phyloP scores from a whole-genome alignment of 2,113 vertebrate species.

The Actenoides lindsayi region DNA sequence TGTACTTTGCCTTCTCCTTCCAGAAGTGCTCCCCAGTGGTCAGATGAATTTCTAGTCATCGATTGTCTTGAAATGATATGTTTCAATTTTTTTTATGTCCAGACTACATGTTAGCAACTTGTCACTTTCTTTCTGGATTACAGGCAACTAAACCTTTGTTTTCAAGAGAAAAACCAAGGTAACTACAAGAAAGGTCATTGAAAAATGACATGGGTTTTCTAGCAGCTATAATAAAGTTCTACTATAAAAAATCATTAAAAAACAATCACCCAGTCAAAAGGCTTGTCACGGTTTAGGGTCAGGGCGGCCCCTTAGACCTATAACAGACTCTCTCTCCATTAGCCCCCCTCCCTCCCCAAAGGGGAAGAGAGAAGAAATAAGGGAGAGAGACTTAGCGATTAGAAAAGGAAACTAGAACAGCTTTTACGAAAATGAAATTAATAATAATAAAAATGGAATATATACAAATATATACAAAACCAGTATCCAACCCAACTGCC shows the following conservation, averaged over 20 bases:
- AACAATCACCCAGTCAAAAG: background rate
- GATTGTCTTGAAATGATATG: background rate
- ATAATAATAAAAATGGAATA: too few relatives aligned
- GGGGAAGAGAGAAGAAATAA: too few relatives aligned
- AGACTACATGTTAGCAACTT: background rate
- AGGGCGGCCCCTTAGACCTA: too few relatives aligned
- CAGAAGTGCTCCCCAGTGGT: background rate
- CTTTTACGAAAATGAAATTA: too few relatives aligned
- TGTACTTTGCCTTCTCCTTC: background rate
- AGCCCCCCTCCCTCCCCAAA: too few relatives aligned
- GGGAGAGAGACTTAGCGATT: too few relatives aligned
- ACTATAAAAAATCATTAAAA: background rate
- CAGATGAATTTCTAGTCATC: background rate
- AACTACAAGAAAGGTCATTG: background rate
- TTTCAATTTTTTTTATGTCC: background rate
- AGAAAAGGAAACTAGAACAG: too few relatives aligned
- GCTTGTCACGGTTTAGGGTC: too few relatives aligned
- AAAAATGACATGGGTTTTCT: background rate
- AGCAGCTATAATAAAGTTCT: background rate
- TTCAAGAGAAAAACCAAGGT: background rate
- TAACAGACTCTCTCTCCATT: too few relatives aligned
- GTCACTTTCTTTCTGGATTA: background rate
- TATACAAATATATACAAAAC: too few relatives aligned
- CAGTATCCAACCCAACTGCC: too few relatives aligned
- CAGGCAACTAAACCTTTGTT: background rate